Evolutionary conservation across 2,888 invertebrate species (phyloP).

Genomic region (Phyllotreta striolata): DNA sequence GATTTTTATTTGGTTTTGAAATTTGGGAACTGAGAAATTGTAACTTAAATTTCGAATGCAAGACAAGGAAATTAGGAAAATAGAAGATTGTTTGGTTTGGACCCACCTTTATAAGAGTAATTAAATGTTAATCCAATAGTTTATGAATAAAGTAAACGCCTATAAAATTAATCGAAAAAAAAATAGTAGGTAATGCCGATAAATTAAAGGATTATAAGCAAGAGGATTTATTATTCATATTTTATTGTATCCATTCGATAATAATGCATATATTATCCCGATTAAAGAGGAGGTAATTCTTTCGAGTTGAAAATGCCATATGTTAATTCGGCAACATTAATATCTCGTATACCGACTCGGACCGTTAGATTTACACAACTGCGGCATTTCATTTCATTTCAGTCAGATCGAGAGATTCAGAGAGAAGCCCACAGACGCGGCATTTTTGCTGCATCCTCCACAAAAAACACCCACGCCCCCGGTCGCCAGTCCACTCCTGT

Average conservation of each 20-base stretch:
- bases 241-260: constrained; percentile 20
- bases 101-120: too few relatives aligned
- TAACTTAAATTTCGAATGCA: too few relatives aligned
- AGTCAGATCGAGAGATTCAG: too few relatives aligned
- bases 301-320: constrained; percentile 26
- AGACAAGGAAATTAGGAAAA: too few relatives aligned
- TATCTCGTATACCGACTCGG: constrained; percentile 21
- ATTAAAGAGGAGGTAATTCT: constrained; percentile 26
- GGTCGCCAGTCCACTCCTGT: constrained; percentile 37
- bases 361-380: constrained; percentile 34
- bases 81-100: too few relatives aligned
- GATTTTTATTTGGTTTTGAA: too few relatives aligned
- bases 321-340: constrained; percentile 28
- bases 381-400: constrained; percentile 34
- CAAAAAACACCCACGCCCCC: constrained; percentile 34
- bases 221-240: constrained; percentile 24
- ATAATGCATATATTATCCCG: constrained; percentile 10
- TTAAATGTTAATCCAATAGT: too few relatives aligned
- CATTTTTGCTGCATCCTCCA: constrained; percentile 33
- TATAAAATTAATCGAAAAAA: constrained; percentile 3
- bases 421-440: constrained; percentile 25
- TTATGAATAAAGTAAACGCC: too few relatives aligned
- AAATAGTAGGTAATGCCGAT: constrained; percentile 1
- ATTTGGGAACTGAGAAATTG: too few relatives aligned
- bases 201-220: constrained; percentile 9